Percentiles rank a stretch among this genome's conserved stretches.
Conservation (phyloP, 1,140 invertebrate species). For the Scylla paramamosain region DNA sequence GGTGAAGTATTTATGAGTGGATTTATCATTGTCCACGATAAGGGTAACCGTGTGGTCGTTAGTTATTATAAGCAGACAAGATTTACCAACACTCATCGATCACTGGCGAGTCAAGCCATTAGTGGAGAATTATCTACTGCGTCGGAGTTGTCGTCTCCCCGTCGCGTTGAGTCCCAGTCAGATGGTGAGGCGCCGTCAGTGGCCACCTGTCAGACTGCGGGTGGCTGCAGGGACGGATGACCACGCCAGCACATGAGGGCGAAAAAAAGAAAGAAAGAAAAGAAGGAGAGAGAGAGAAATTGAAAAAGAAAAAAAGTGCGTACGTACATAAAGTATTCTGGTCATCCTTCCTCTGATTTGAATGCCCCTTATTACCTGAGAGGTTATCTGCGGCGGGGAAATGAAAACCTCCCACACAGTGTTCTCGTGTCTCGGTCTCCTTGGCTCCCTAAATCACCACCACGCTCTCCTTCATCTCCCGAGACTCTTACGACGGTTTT, state of each 20-base stretch:
- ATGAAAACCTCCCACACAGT: slow-evolving; percentile 8
- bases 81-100: slow-evolving; percentile 12
- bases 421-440: not conserved
- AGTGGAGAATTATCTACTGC: not conserved
- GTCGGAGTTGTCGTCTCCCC: slow-evolving; percentile 7
- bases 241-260: not conserved
- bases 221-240: not conserved
- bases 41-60: slow-evolving; percentile 6
- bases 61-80: slow-evolving; percentile 15
- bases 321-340: not conserved
- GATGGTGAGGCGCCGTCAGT: not conserved
- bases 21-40: slow-evolving; percentile 16
- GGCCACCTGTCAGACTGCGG: not conserved
- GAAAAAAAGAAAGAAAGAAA: not conserved
- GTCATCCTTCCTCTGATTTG: not conserved
- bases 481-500: not conserved
- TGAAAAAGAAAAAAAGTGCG: too few relatives aligned
- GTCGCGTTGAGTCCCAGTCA: not conserved
- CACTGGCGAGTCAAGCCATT: not conserved
- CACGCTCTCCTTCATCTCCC: not conserved
- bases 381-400: not conserved
- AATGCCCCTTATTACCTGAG: not conserved
- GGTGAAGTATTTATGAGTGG: not conserved
- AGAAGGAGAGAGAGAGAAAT: too few relatives aligned
- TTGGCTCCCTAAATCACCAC: not conserved